Percentiles rank a stretch among this genome's conserved stretches.
Conservation (phyloP, 2,888 invertebrate species). For the Macropis europaea region DNA sequence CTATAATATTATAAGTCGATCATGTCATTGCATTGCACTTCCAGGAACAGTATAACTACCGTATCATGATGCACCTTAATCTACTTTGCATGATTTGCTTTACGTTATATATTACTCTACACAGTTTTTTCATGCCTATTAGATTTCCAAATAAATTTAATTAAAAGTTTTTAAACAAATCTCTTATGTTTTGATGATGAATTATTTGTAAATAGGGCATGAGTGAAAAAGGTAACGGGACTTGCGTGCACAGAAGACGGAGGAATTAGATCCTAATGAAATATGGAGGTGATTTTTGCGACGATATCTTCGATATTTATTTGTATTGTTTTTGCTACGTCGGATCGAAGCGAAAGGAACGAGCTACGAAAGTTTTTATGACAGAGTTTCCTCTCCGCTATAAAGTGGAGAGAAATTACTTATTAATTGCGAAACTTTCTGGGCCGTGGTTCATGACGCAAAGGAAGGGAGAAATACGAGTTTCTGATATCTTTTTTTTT, state of each 20-base stretch:
- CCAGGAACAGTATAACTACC: too few species aligned
- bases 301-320: slow-evolving; percentile 38
- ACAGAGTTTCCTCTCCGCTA: slow-evolving; percentile 30
- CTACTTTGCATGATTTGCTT: too few species aligned
- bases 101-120: too few species aligned
- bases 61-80: too few species aligned
- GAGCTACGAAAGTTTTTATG: slow-evolving; percentile 36
- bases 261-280: slow-evolving; percentile 33
- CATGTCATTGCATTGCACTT: too few species aligned
- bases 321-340: slow-evolving; percentile 20
- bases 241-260: not conserved
- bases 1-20: too few species aligned
- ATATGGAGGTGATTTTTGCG: slow-evolving; percentile 10
- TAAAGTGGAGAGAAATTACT: slow-evolving; percentile 43
- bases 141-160: too few species aligned
- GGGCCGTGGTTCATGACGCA: not conserved
- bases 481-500: not conserved
- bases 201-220: too few species aligned
- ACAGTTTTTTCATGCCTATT: too few species aligned
- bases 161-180: too few species aligned
- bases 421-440: slow-evolving; percentile 44
- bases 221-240: slow-evolving; percentile 10
- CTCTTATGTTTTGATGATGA: too few species aligned
- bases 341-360: slow-evolving; percentile 20
- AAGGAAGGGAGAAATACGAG: slow-evolving; percentile 22